Evolutionary conservation across 1,140 invertebrate species (phyloP).

Genomic region (Drosophila lini): DNA sequence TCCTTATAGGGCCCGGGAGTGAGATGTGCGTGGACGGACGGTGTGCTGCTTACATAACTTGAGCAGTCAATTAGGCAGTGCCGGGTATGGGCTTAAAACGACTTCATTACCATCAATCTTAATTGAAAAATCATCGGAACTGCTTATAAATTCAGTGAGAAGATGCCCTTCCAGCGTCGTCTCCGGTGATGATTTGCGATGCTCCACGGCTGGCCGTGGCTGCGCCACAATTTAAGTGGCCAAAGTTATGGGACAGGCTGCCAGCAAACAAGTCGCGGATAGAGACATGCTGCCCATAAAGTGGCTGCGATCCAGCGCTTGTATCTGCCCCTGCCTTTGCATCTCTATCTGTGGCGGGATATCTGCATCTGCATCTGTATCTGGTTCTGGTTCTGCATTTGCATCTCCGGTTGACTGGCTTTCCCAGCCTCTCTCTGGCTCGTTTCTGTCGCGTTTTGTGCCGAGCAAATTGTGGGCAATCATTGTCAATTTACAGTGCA

Average conservation of each 20-base stretch:
- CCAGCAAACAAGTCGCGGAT: constrained; percentile 32
- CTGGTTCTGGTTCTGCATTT: constrained; percentile 31
- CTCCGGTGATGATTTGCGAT: constrained; percentile 54
- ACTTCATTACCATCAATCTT: constrained; percentile 80
- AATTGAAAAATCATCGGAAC: constrained; percentile 76
- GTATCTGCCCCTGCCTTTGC: constrained; percentile 38
- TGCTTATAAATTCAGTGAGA: constrained; percentile 63
- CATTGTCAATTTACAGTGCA: constrained; percentile 81
- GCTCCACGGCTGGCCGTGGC: constrained; percentile 44
- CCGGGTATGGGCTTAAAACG: constrained; percentile 46
- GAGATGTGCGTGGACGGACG: constrained; percentile 7
- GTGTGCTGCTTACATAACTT: constrained; percentile 42
- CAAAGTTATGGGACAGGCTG: constrained; percentile 68
- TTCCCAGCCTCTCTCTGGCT: constrained; percentile 22
- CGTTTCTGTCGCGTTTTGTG: constrained; percentile 46
- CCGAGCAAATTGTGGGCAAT: constrained; percentile 79
- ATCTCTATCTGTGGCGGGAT: constrained; percentile 27
- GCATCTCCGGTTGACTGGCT: constrained; percentile 32
- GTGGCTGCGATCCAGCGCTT: constrained; percentile 36
- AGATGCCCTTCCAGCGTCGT: constrained; percentile 28
- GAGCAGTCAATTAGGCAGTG: constrained; percentile 60
- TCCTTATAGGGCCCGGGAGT: constrained; percentile 27
- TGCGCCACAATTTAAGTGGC: constrained; percentile 73
- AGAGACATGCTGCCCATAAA: constrained; percentile 37
- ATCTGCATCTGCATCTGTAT: constrained; percentile 44